Evolutionary conservation across 1,140 invertebrate genomes (phyloP), one percentile per base, ranked within the genome.

Genomic region (Arion vulgaris): DNA sequence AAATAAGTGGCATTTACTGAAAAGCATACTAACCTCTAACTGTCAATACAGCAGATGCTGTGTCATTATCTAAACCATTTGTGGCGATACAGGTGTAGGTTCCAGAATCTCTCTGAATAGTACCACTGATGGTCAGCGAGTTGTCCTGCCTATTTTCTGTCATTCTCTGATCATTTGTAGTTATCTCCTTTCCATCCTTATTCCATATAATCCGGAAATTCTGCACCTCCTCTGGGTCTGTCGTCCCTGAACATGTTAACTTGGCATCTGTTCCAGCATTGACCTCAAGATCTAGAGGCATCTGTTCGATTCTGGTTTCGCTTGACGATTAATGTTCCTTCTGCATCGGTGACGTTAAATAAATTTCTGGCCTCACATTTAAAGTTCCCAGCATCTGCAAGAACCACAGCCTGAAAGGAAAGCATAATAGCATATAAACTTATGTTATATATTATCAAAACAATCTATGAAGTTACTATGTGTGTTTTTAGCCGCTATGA

Each of bases 11-110:
- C 19, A 57, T 23, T n/a, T 57, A 0, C 2, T 66, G 2, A 17
- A 66, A 9, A 17, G 32, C n/a, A 66, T 66, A 81, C 82, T 84
- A 78, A 95, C 95, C 95, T 94, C 99, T 97, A 9, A 99, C 98
- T 81, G 95, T 97, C 0, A 99, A 93, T 75, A 96, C 97, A 13
- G 98, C 98, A 85, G 95, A 94, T 0, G 96, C 96, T 11, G 94
- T 94, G 0, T 95, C 95, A 86, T 96, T 94, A 91, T 99, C 98
- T 32, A 99, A 93, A 9, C 95, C 94, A 1, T 98, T 99, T 66
- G 93, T 94, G 0, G 98, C 98, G n/a, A 98, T 94, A 93, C 98
- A 99, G 0, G 98, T 99, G 89, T 99, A 99, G 71, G 94, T 95
- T 23, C 98, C 98, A 17, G 98, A 98, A 93, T 99, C 97, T 76